Evolutionary conservation across 2,888 invertebrate species (phyloP), one percentile per base, ranked within the genome.

Genomic region (Spilarctia lutea): DNA sequence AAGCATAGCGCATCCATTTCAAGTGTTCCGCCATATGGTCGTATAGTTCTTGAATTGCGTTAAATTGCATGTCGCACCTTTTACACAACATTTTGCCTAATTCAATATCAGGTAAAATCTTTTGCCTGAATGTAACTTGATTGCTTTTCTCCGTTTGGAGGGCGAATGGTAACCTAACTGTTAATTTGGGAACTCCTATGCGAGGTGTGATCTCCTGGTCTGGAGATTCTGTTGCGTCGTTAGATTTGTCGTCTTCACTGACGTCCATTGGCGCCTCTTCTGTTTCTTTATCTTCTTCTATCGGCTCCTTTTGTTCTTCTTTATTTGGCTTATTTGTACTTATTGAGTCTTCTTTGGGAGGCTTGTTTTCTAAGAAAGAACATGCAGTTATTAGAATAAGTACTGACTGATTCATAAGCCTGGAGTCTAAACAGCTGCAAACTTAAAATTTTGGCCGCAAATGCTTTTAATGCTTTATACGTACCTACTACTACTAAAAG

Each of bases 1-100:
- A 98, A 74, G 97, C 97, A 88, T 97, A 98, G 45, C 98, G 96
- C 85, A 97, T 96, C 97, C 97, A 97, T 77, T 97, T 97, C 76
- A 97, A 96, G 88, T 98, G 98, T 8, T 85, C 85, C 0, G 97
- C 97, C 92, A 97, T 96, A 84, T 98, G 98, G 68, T 93, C 91
- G 39, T 96, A 93, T 11, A 97, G 88, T 81, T 96, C 96, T 71
- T 94, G 92, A 27, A 96, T 87, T 45, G 96, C 94, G 2, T 91
- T 87, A 85, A 96, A 96, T 80, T 91, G 94, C 24, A 86, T 87
- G 65, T 96, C 93, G 85, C 97, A 97, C 71, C 94, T 93, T 80
- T 96, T 94, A 86, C 97, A 97, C 16, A 90, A 86, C 1, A 96
- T 85, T 75, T 90, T 93, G 13, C 88, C 84, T 56, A 92, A 81